Evolutionary conservation across 2,797 vertebrate species (phyloP), one percentile per base, ranked within the genome.

Genomic region (Arctocebus calabarensis): DNA sequence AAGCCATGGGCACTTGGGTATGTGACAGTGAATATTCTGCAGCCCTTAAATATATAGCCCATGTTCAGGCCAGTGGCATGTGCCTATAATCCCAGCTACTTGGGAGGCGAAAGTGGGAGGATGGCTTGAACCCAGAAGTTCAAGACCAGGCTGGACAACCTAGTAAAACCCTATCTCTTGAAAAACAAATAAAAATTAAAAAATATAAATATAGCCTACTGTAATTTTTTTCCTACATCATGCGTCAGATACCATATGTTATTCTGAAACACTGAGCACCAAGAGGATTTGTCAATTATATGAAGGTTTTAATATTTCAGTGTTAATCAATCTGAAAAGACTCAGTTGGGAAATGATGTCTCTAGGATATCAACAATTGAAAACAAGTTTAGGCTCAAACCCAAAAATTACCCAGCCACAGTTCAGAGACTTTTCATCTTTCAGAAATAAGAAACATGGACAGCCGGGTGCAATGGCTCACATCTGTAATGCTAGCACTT

Each of bases 301-400:
- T 48, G 23, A 88, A 52, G 48, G 10, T 73, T 86, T 92, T 77
- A 77, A 73, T 68, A 86, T 27, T 82, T 95, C 32, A 23, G 0
- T 45, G 83, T 34, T 74, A 90, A 74, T 93, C 32, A 94, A 10
- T 64, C 34, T 40, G 34, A 61, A 87, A 48, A 81, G 64, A 61
- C 64, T 82, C 34, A 71, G 23, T 34, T 62, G 29, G 55, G 48
- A 91, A 93, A 81, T 68, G 59, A 81, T 70, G 25, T 70, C 71
- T 92, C n/a, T 73, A 90, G 71, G 55, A 68, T 16, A 82, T 25
- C n/a, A 25, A 27, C 19, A 57, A 75, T 74, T 71, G 74, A 64
- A 84, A 95, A 91, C 32, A 91, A 84, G 27, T 61, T 74, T 57
- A 68, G 7, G 62, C 23, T 92, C 27, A 86, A 71, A 85, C 16